Base-by-base conservation (phyloP, 2,888 invertebrate genomes). In the Toxonevra muliebris region DNA sequence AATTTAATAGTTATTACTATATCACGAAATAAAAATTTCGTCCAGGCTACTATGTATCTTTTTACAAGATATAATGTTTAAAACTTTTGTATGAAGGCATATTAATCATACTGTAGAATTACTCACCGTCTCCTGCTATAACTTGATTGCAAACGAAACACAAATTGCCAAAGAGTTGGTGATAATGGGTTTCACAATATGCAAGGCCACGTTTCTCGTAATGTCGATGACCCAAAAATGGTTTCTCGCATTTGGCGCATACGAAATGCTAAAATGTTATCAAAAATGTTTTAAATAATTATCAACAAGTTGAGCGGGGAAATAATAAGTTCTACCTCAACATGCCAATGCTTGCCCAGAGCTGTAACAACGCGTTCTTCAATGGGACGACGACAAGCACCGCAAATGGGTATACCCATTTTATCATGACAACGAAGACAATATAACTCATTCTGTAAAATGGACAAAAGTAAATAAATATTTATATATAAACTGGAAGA, bases 331-430 rank as follows among this genome's bases (percentile, higher is more conserved):
- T 20, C 9, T 19, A 93, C 93, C 89, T 97, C 97, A 40, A 98
- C 97, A 85, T 98, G 98, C 97, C 97, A 98, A 83, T 97, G 95
- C 86, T 98, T 98, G 41, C 97, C 99, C 41, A 99, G 87, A 12
- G 99, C 99, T 43, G 98, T 98, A 11, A 99, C 98, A 41, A 99
- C 97, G 69, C 99, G 89, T 85, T 99, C 99, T 85, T 99, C 99
- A 75, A 99, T 98, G 1, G 99, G 99, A 41, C 98, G 92, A 62
- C 98, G 93, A 84, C 99, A 99, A 62, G 99, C 99, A 42, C 98
- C 99, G 85, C 99, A 99, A 77, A 99, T 99, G n/a, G 99, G 98
- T 73, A 99, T 97, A 41, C 98, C 98, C 98, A 99, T 98, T 88
- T 98, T 98, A 86, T 98, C 98, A 82, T 98, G 98, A 83, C 98